Conservation (phyloP, 2,888 invertebrate species). For the Drosophila percnosoma region DNA sequence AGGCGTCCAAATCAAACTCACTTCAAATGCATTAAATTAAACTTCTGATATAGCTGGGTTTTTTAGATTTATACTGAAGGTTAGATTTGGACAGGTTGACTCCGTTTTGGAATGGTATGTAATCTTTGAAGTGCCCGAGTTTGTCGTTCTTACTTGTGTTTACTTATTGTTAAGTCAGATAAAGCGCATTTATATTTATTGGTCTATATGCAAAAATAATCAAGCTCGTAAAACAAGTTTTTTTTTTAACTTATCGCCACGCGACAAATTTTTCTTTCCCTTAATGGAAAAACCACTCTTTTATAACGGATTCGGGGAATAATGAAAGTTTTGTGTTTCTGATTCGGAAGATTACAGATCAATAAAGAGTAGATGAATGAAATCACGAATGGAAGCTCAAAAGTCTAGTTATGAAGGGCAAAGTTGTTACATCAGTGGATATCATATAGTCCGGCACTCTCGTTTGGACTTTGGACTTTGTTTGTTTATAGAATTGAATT, state of each 20-base stretch:
- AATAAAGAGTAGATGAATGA: neutral
- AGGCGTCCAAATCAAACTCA: neutral
- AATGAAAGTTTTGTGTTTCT: neutral
- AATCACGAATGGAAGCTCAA: too few species aligned
- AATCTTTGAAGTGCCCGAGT: neutral
- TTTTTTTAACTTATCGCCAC: neutral
- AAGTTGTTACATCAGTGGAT: neutral
- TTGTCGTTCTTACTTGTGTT: neutral
- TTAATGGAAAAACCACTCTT: too few species aligned
- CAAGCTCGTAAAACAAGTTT: neutral
- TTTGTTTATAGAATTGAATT: conserved; percentile 6
- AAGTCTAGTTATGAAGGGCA: too few species aligned
- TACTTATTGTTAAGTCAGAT: neutral
- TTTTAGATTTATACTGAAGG: neutral
- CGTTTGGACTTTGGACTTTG: neutral
- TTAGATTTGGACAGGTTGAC: neutral
- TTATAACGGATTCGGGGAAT: too few species aligned
- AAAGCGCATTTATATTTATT: neutral
- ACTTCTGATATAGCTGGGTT: neutral
- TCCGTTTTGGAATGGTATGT: neutral
- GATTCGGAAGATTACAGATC: neutral
- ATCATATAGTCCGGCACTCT: conserved; percentile 1
- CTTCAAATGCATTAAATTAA: neutral
- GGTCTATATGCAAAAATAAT: neutral
- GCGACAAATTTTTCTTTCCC: too few species aligned